Evolutionary conservation across 1,140 invertebrate genomes (phyloP), one percentile per base, ranked within the genome.

Genomic region (Neuroterus valhalla): DNA sequence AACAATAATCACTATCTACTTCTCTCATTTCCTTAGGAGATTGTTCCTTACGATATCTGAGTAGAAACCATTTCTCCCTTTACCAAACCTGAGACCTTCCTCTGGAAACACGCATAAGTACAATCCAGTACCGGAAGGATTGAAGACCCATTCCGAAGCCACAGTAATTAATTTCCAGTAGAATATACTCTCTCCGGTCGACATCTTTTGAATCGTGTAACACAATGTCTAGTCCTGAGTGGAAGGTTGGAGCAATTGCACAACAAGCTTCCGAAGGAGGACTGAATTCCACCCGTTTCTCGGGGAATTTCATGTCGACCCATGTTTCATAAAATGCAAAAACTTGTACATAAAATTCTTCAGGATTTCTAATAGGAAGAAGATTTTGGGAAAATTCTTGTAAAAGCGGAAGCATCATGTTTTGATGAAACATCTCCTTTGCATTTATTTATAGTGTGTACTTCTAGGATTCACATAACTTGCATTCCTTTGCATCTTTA

Each of bases 171-270:
- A 73, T 77, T 70, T 71, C 52, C 26, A 55, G 23, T 23, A 21
- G n/a, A 74, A 77, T 52, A 71, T 52, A 77, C 31, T 26, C 42
- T 71, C 70, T 48, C 66, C 11, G 62, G 68, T 74, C 50, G 71
- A 50, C 67, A 62, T 77, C 68, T 74, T 73, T 77, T 77, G 50
- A 70, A 72, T 77, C 73, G 48, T 70, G 68, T 67, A 72, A 77
- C 72, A 67, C 48, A 42, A 71, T 38, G 74, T 67, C 66, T 46
- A 72, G 74, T 72, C 71, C 66, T 46, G 31, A 46, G 74, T 71
- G 69, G 74, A 68, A 76, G 6, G 31, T 38, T 38, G 10, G 62
- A 42, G 66, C 74, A 72, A 76, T 55, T 76, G 66, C 74, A 66
- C 71, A 26, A 38, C 38, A 72, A 55, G 55, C 55, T 45, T 66